Conservation (phyloP, 2,113 vertebrate species). For the Xiphophorus hellerii region DNA sequence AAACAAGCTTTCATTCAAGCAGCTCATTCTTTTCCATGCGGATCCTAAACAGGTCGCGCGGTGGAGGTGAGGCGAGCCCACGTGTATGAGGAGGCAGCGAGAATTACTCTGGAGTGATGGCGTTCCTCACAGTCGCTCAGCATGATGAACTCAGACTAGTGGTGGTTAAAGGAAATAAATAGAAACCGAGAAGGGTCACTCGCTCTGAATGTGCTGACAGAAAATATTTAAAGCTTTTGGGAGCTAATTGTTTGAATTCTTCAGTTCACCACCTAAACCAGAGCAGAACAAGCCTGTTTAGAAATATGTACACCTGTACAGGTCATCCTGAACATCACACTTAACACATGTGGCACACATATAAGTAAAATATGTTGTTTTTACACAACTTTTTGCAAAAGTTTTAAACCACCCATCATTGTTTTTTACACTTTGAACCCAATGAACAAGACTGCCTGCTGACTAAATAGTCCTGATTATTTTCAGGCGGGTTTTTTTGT, state of each 20-base stretch:
- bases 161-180: conserved; percentile 4
- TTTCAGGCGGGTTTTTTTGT: no score
- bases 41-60: neutral
- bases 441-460: no score
- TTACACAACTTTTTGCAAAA: no score
- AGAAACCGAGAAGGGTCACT: conserved; percentile 3
- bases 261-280: neutral
- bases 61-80: neutral
- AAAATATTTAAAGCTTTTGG: neutral
- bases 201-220: neutral
- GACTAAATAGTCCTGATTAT: no score
- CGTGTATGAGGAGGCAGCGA: conserved; percentile 21
- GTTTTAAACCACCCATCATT: no score
- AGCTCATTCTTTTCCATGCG: conserved; percentile 18
- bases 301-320: neutral
- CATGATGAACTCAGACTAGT: neutral
- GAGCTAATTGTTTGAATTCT: neutral
- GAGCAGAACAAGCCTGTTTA: neutral
- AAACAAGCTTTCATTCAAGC: conserved; percentile 37
- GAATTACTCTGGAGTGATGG: conserved; percentile 22
- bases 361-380: no score
- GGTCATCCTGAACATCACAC: no score
- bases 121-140: conserved; percentile 7
- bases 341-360: no score
- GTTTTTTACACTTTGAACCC: no score